Evolutionary conservation across 2,113 vertebrate species (phyloP).

Genomic region (Bettongia penicillata): DNA sequence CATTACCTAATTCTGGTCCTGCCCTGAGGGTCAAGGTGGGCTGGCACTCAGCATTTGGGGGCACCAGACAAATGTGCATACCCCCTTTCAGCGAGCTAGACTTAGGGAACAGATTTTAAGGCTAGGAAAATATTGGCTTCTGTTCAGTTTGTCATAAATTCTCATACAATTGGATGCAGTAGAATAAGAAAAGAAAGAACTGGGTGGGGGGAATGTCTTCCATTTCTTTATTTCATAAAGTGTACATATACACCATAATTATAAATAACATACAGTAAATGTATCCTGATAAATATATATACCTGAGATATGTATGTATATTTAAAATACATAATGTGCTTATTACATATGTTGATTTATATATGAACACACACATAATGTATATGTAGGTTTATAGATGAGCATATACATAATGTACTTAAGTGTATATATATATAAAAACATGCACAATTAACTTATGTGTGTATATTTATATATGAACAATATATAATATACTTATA

Average conservation of each 20-base stretch:
- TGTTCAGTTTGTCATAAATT: slow-evolving; percentile 46
- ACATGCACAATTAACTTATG: too few relatives aligned
- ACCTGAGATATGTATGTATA: not conserved
- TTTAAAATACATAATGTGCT: not conserved
- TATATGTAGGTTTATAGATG: too few relatives aligned
- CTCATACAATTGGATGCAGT: slow-evolving; percentile 12
- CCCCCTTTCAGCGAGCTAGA: slow-evolving; percentile 16
- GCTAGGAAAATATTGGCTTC: slow-evolving; percentile 27
- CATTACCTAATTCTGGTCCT: slow-evolving; percentile 1
- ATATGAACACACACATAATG: not conserved
- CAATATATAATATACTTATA: not conserved
- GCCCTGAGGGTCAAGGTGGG: not conserved
- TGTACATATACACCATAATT: slow-evolving; percentile 30
- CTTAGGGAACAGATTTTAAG: slow-evolving; percentile 51
- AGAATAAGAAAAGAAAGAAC: slow-evolving; percentile 23
- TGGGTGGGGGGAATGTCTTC: not conserved
- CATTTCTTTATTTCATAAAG: slow-evolving; percentile 36
- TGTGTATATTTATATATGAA: too few relatives aligned
- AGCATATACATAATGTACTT: too few relatives aligned
- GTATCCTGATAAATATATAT: not conserved
- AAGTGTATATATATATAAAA: too few relatives aligned
- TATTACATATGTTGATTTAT: too few relatives aligned
- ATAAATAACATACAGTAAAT: slow-evolving; percentile 10
- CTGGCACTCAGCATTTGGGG: not conserved
- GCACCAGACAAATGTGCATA: not conserved